Percentiles rank a stretch among this genome's conserved stretches.
Evolutionary conservation across 2,888 invertebrate genomes (phyloP).

Genomic region (Oasisia sp.): DNA sequence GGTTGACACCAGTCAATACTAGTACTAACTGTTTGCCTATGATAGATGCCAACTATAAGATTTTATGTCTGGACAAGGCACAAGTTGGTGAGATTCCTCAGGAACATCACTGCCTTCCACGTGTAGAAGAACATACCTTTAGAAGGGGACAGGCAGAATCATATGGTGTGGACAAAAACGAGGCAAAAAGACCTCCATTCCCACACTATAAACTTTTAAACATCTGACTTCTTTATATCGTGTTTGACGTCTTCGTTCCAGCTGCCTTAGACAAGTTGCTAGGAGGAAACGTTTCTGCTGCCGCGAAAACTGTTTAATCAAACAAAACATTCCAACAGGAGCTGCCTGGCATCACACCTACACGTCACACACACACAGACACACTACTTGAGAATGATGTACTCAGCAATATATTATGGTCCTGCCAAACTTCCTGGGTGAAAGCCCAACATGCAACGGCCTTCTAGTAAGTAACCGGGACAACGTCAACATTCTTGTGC

Average conservation of each 20-base stretch:
- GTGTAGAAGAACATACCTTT: neutral
- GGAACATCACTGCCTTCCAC: neutral
- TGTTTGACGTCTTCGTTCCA: neutral
- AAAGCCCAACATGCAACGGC: neutral
- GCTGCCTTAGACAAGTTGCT: neutral
- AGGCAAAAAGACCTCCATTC: neutral
- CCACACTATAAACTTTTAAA: neutral
- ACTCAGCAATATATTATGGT: neutral
- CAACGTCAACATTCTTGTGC: neutral
- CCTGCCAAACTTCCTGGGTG: neutral
- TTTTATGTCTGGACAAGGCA: too few relatives aligned
- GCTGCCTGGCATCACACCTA: neutral
- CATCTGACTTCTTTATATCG: neutral
- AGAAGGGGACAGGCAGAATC: neutral
- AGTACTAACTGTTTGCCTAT: too few relatives aligned
- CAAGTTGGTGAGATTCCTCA: too few relatives aligned
- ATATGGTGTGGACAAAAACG: neutral
- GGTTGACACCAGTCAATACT: too few relatives aligned
- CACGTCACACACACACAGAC: neutral
- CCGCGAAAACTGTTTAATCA: neutral
- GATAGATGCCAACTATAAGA: too few relatives aligned
- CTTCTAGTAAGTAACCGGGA: neutral
- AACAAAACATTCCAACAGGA: neutral
- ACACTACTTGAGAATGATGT: neutral
- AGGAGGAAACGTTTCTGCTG: neutral